These are phyloP conservation scores for Nansenia antarctica DNA, from an alignment of 2,113 vertebrate genomes.

Conservation along the genomic window DNA sequence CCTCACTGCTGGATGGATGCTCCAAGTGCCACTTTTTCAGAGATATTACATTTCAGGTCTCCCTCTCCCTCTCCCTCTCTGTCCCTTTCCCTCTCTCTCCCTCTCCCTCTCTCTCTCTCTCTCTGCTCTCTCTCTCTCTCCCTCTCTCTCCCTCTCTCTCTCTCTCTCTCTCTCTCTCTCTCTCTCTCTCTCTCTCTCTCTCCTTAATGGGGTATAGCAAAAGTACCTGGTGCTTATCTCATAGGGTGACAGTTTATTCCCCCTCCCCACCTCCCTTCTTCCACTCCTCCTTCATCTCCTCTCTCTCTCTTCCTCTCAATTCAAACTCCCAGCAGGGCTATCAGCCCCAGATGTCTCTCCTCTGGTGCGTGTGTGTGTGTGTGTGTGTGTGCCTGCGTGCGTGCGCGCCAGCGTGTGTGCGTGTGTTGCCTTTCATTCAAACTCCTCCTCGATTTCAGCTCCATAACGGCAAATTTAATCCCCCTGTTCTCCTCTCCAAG, in stretches of 20 bases:
- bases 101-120: background rate
- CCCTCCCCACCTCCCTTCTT: slow-evolving; percentile 2
- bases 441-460: slow-evolving; percentile 22
- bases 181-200: slow-evolving; percentile 17
- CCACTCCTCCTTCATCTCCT: background rate
- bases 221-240: slow-evolving; percentile 35
- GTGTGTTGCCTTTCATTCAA: background rate
- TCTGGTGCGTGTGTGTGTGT: slow-evolving; percentile 20
- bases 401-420: background rate
- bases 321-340: background rate
- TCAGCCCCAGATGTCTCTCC: background rate
- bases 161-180: slow-evolving; percentile 15
- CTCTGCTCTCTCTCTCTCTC: slow-evolving; percentile 23
- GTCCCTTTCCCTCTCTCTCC: slow-evolving; percentile 8
- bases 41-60: slow-evolving; percentile 3
- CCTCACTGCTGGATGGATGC: slow-evolving; percentile 34
- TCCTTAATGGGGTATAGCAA: slow-evolving; percentile 39
- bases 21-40: background rate
- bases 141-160: slow-evolving; percentile 14
- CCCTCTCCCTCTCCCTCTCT: slow-evolving; percentile 6
- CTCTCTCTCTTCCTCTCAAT: background rate
- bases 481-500: slow-evolving; percentile 49
- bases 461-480: slow-evolving; percentile 57
- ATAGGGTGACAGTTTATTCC: slow-evolving; percentile 29
- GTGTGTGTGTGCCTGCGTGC: slow-evolving; percentile 16